Conservation (phyloP, 2,113 vertebrate genomes). For the Toxotes chatareus region DNA sequence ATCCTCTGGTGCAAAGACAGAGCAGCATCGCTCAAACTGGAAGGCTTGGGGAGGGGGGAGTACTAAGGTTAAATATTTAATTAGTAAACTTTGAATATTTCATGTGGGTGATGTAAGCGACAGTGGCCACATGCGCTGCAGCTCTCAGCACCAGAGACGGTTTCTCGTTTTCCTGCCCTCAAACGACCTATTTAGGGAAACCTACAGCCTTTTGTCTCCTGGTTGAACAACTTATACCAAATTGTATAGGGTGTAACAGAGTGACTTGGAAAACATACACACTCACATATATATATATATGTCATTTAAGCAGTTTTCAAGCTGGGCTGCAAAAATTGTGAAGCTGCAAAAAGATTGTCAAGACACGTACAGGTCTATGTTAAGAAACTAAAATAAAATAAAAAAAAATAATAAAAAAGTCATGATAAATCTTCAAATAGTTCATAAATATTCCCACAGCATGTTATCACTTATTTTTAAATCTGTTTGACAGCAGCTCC, state of each 20-base stretch:
- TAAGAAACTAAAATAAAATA: background rate
- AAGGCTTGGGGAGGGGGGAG: slow-evolving; percentile 9
- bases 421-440: background rate
- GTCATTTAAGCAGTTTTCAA: background rate
- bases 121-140: slow-evolving; percentile 54
- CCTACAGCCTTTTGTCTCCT: slow-evolving; percentile 43
- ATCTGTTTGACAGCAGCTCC: background rate
- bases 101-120: slow-evolving; percentile 80
- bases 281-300: background rate
- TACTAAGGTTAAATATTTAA: slow-evolving; percentile 79
- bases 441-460: background rate
- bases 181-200: slow-evolving; percentile 43
- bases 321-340: background rate
- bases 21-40: slow-evolving; percentile 13
- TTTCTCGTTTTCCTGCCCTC: slow-evolving; percentile 39
- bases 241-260: background rate
- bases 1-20: slow-evolving; percentile 62
- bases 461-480: background rate
- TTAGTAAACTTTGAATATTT: slow-evolving; percentile 84
- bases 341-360: background rate
- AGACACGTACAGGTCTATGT: background rate
- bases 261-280: background rate
- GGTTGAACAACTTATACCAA: slow-evolving; percentile 28
- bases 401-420: too few relatives aligned
- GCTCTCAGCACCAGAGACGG: slow-evolving; percentile 30